Percentiles rank a stretch among this genome's conserved stretches.
Conservation (phyloP, 2,888 invertebrate genomes). For the Volucella zonaria region DNA sequence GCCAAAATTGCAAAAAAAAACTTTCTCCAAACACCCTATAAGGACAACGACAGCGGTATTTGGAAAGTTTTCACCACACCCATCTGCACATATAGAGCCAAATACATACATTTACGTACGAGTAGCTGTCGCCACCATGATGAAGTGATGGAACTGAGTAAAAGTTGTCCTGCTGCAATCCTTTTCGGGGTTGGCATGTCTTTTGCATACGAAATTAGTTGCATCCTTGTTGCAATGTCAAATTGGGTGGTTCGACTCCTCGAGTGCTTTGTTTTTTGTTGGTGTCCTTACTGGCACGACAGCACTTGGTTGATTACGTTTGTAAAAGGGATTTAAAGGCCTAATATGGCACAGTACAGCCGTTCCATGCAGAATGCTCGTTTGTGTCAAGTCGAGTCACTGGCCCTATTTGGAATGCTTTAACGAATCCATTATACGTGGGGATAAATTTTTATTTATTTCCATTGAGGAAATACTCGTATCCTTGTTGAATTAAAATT, state of each 20-base stretch:
- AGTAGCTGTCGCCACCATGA: conserved; percentile 41
- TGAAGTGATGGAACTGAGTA: conserved; percentile 61
- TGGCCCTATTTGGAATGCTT: not conserved
- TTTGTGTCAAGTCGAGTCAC: conserved; percentile 5
- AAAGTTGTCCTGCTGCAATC: conserved; percentile 60
- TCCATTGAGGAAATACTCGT: not conserved
- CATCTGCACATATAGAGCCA: conserved; percentile 12
- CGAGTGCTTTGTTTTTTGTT: conserved; percentile 6
- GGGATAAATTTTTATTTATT: conserved; percentile 13
- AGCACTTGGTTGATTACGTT: conserved; percentile 53
- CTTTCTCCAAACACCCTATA: conserved; percentile 15
- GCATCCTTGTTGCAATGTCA: conserved; percentile 38
- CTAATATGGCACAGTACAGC: conserved; percentile 3
- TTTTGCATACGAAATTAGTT: conserved; percentile 68
- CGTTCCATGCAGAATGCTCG: conserved; percentile 26
- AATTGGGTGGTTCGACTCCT: not conserved
- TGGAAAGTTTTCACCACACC: conserved; percentile 29
- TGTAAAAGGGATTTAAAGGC: conserved; percentile 30
- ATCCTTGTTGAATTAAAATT: conserved; percentile 44
- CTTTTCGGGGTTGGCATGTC: conserved; percentile 21
- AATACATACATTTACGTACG: conserved; percentile 1
- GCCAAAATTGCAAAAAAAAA: conserved; percentile 52
- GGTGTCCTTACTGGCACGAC: not conserved
- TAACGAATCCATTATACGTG: not conserved
- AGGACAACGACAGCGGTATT: conserved; percentile 19